A percentile compares a stretch with the other conserved stretches of the same genome.
Conservation (phyloP, 2,113 vertebrate genomes). For the Lates calcarifer region DNA sequence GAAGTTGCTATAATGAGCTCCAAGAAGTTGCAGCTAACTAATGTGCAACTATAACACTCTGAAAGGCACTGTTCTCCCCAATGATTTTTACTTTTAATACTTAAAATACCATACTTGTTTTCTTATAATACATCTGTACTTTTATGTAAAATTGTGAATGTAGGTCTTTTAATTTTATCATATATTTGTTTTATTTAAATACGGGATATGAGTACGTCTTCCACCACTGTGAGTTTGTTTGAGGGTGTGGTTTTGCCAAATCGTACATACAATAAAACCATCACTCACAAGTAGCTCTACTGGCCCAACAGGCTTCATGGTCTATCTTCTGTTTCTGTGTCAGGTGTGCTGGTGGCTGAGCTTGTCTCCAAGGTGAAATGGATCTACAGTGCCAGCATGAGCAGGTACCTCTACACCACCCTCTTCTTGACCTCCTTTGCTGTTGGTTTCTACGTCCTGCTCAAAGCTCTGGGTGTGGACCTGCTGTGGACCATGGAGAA, state of each 20-base stretch:
- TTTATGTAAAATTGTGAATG: too few species aligned
- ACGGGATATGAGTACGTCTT: too few species aligned
- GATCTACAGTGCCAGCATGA: slow-evolving; percentile 92
- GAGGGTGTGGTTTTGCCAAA: not conserved
- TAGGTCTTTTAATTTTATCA: too few species aligned
- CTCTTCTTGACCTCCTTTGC: slow-evolving; percentile 90
- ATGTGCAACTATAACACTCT: too few species aligned
- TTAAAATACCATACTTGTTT: too few species aligned
- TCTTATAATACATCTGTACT: too few species aligned
- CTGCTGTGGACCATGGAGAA: slow-evolving; percentile 96
- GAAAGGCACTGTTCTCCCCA: too few species aligned
- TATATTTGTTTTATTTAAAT: too few species aligned
- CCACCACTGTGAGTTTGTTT: not conserved
- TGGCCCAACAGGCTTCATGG: not conserved
- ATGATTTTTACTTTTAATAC: too few species aligned
- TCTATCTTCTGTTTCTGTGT: not conserved
- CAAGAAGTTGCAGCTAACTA: too few species aligned
- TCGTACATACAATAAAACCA: not conserved
- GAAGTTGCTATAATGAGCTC: too few species aligned
- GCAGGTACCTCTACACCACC: slow-evolving; percentile 87
- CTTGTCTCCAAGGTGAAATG: slow-evolving; percentile 82
- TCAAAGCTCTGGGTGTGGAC: slow-evolving; percentile 89
- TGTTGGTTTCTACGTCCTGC: slow-evolving; percentile 92
- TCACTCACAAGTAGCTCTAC: not conserved
- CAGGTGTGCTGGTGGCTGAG: slow-evolving; percentile 92